These are phyloP conservation scores for Drosophila nr. perissopoda DNA, from an alignment of 2,888 invertebrate species.

Conservation along the genomic window DNA sequence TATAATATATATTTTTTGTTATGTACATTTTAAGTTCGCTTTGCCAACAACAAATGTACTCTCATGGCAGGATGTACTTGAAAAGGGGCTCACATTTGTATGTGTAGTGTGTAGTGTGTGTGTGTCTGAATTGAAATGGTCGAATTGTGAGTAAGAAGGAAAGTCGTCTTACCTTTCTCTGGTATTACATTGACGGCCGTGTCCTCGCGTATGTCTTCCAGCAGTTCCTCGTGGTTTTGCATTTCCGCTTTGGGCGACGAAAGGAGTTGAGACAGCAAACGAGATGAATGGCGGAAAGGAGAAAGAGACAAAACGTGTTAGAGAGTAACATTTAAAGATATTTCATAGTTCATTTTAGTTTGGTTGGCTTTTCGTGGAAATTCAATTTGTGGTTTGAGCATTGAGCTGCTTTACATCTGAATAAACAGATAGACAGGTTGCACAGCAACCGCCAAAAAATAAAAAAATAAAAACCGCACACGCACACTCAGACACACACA, in stretches of 20 bases:
- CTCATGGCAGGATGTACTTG: neutral
- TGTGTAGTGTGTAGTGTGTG: neutral
- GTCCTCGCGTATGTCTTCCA: conserved; percentile 85
- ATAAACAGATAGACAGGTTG: conserved; percentile 45
- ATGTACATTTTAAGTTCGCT: neutral
- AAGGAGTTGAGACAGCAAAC: neutral
- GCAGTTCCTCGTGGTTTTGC: conserved; percentile 84
- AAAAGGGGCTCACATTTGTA: neutral
- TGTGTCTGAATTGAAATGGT: conserved; percentile 1
- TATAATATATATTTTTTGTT: neutral
- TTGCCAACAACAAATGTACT: neutral
- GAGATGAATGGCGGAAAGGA: neutral
- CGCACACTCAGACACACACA: conserved; percentile 8
- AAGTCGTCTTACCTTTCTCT: conserved; percentile 83
- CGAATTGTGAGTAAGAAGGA: conserved; percentile 2
- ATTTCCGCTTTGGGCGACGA: conserved; percentile 70
- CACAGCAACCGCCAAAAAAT: conserved; percentile 38
- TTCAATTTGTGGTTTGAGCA: conserved; percentile 65
- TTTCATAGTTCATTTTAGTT: conserved; percentile 61
- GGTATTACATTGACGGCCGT: conserved; percentile 84
- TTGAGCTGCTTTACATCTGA: conserved; percentile 29
- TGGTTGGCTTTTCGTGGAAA: conserved; percentile 53
- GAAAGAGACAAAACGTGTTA: conserved; percentile 28
- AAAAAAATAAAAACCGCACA: conserved; percentile 40
- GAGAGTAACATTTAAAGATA: conserved; percentile 47